phyloP scores from a whole-genome alignment of 2,113 vertebrate genomes.

The Callorhinus ursinus region DNA sequence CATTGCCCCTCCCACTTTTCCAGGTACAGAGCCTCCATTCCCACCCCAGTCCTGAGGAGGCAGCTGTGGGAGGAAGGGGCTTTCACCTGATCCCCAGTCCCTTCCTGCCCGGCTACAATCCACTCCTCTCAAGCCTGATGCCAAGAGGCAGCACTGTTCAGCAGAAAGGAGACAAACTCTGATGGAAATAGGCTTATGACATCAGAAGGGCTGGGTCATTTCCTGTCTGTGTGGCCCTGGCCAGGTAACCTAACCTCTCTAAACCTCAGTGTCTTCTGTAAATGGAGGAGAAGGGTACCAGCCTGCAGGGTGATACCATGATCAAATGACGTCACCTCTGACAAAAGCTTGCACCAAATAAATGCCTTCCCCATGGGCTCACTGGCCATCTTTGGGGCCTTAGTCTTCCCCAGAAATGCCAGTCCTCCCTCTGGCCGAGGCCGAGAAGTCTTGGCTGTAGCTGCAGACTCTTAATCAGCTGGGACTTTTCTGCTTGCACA shows the following conservation, averaged over 20 bases:
- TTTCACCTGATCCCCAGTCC: neutral
- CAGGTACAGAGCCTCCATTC: neutral
- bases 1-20: neutral
- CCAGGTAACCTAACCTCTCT: neutral
- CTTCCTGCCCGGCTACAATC: neutral
- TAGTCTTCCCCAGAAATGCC: neutral
- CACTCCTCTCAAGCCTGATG: neutral
- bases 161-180: neutral
- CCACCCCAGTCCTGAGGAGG: neutral
- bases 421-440: neutral
- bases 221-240: neutral
- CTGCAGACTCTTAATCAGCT: neutral
- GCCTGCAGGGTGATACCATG: neutral
- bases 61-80: too few species aligned
- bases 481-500: neutral
- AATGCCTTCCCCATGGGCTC: neutral
- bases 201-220: constrained; percentile 35
- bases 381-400: neutral
- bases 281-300: neutral
- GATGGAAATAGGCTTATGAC: neutral
- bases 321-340: neutral
- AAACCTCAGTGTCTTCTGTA: neutral
- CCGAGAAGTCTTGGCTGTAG: neutral
- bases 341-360: neutral
- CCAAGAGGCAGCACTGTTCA: neutral